Evolutionary conservation across 2,113 vertebrate genomes (phyloP).

Genomic region (Tenebrosternarchus preto): DNA sequence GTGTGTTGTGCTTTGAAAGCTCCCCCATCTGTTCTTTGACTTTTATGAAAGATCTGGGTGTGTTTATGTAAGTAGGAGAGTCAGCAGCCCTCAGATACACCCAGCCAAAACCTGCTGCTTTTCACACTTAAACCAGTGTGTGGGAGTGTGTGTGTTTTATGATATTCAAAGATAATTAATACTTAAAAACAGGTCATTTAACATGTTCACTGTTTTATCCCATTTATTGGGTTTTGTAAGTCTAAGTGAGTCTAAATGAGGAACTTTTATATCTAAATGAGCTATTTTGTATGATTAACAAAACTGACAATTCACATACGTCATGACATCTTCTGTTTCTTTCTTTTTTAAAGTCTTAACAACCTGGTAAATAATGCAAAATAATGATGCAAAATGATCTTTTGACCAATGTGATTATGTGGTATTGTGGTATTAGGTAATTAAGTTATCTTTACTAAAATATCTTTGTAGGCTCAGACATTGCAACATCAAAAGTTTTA

Average conservation of each 20-base stretch:
- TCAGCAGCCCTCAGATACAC: neutral
- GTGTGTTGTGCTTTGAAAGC: conserved; percentile 23
- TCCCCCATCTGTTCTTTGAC: conserved; percentile 40
- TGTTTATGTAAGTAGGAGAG: conserved; percentile 19
- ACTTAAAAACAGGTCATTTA: neutral
- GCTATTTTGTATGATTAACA: neutral
- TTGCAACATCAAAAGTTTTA: too few species aligned
- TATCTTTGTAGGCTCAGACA: too few species aligned
- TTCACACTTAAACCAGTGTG: conserved; percentile 23
- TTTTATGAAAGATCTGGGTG: conserved; percentile 10
- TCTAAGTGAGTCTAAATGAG: neutral
- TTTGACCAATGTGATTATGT: neutral
- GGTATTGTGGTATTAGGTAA: neutral
- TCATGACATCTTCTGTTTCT: neutral
- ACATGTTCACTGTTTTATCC: neutral
- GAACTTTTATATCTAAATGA: too few species aligned
- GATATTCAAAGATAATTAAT: neutral
- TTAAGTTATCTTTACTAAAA: neutral
- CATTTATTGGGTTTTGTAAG: neutral
- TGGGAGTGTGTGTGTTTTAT: conserved; percentile 20
- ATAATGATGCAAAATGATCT: neutral
- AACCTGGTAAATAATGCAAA: neutral
- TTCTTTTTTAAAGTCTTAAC: neutral
- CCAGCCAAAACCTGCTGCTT: conserved; percentile 20
- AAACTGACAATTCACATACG: too few species aligned